Evolutionary conservation across 1,140 invertebrate genomes (phyloP), one percentile per base, ranked within the genome.

Genomic region (Cephus cinctus): DNA sequence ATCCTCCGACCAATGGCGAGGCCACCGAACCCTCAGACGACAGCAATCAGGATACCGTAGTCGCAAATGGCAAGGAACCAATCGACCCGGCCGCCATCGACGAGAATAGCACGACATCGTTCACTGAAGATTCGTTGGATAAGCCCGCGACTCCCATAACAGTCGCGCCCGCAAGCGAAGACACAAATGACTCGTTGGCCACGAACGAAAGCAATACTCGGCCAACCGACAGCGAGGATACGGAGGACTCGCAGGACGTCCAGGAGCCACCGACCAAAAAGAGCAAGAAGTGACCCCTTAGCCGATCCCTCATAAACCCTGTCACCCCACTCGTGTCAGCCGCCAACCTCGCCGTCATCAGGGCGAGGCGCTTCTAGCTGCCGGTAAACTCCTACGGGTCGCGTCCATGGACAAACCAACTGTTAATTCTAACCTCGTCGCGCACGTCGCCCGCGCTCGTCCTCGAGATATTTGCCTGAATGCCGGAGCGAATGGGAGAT

Each of bases 51-150:
- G 69, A 69, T 19, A 12, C 44, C 14, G 70, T 39, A n/a, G 56
- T 51, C 3, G 42, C 56, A 11, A 70, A 70, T 43, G 69, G 65
- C 12, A 69, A 73, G 45, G 67, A 71, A 11, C 30, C 42, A 34
- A 63, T 62, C 35, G 70, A 68, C 54, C 68, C 71, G 25, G 74
- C 65, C 27, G 73, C 71, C 43, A 73, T 69, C 44, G 75, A 76
- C 53, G 75, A 76, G 44, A 77, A 76, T 52, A 77, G 71, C 49
- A 86, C 83, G 19, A 83, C 85, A 47, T 86, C 85, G 9, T 86
- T 84, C 70, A 86, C 84, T 35, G 86, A 88, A 65, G 85, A 87
- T 63, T 86, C 83, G 19, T 65, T 85, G 66, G 84, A 86, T 63
- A 81, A 78, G 51, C 75, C 78, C 2, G 64, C 73, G 54, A 80